These are phyloP conservation scores for Heliocidaris erythrogramma DNA, from an alignment of 35 echinoderm and acorn worm species.

Conservation along the genomic window DNA sequence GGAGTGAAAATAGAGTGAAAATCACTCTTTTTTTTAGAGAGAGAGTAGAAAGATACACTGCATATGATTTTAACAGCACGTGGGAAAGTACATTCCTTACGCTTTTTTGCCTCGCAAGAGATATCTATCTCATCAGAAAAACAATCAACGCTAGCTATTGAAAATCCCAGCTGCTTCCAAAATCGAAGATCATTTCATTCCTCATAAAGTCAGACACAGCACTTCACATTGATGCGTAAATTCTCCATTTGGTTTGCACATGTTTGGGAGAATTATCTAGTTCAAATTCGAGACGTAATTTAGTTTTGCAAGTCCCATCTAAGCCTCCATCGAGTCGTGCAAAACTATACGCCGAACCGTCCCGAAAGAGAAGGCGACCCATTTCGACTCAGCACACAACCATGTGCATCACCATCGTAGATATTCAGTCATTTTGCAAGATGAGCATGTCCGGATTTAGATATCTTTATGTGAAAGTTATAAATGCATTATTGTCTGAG, in stretches of 20 bases:
- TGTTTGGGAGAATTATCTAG: neutral
- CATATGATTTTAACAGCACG: neutral
- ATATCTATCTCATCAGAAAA: neutral
- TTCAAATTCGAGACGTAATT: neutral
- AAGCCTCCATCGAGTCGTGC: neutral
- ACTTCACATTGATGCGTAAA: neutral
- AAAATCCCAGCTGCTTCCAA: neutral
- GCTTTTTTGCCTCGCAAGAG: neutral
- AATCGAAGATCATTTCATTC: neutral
- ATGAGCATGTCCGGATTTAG: neutral
- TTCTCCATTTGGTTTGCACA: neutral
- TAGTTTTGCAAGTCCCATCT: neutral
- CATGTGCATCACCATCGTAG: neutral
- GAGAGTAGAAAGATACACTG: neutral
- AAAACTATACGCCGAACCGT: neutral
- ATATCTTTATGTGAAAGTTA: neutral
- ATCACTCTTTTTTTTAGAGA: no score
- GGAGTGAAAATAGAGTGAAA: no score
- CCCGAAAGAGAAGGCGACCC: neutral
- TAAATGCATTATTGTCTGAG: neutral
- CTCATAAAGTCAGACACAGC: neutral
- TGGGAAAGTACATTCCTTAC: neutral
- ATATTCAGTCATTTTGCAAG: neutral
- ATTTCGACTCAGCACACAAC: neutral
- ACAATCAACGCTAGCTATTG: neutral